These are phyloP conservation scores for Metridium senile DNA, from an alignment of 92 coral and sea anemone species.

Conservation along the genomic window DNA sequence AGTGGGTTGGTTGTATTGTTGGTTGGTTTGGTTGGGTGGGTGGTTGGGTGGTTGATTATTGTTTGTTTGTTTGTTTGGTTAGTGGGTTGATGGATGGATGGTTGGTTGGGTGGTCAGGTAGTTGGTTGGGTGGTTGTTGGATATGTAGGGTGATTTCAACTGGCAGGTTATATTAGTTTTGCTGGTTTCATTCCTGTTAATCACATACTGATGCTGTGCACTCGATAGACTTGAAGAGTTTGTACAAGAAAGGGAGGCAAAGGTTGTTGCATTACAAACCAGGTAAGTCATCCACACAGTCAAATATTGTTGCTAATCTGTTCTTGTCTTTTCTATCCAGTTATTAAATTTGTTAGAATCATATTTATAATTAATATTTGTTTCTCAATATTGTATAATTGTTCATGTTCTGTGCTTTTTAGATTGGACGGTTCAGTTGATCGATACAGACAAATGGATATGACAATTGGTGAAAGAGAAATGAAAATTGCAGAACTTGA, in stretches of 20 bases:
- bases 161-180: neutral
- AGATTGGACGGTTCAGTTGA: conserved; percentile 92
- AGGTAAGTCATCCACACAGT: too few relatives aligned
- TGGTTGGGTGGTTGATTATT: neutral
- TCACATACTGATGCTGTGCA: neutral
- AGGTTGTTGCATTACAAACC: conserved; percentile 74
- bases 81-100: neutral
- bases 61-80: neutral
- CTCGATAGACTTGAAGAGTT: conserved; percentile 72
- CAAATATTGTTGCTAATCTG: too few relatives aligned
- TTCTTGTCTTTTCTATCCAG: neutral
- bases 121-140: neutral
- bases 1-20: neutral
- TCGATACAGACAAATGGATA: conserved; percentile 75
- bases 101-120: neutral
- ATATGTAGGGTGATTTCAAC: neutral
- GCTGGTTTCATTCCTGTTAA: neutral
- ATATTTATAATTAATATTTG: neutral
- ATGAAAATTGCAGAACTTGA: conserved; percentile 87
- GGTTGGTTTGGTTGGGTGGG: neutral
- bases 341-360: neutral
- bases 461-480: conserved; percentile 90
- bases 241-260: conserved; percentile 75
- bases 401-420: too few relatives aligned
- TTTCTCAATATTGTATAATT: neutral